Conservation (phyloP, 1,140 invertebrate species). For the Phortica variegata region DNA sequence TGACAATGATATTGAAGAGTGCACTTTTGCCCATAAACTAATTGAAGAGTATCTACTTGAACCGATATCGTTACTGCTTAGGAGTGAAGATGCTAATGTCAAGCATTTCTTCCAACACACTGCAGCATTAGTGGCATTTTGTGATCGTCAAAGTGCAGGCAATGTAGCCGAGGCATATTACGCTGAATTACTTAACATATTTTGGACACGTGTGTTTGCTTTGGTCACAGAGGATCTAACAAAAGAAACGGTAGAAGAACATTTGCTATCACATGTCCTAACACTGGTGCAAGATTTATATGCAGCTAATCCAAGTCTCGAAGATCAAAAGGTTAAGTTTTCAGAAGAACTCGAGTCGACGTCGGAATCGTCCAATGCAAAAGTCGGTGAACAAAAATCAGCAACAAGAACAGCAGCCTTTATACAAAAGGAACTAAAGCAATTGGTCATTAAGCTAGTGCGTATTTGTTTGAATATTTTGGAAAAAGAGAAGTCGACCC, state of each 20-base stretch:
- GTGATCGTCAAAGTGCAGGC: constrained; percentile 58
- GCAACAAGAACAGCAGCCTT: constrained; percentile 27
- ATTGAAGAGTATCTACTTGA: constrained; percentile 59
- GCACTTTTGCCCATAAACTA: constrained; percentile 24
- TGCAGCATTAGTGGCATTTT: constrained; percentile 60
- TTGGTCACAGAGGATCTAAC: constrained; percentile 54
- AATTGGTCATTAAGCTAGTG: constrained; percentile 59
- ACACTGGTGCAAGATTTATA: constrained; percentile 40
- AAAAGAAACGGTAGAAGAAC: constrained; percentile 26
- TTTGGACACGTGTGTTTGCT: constrained; percentile 60
- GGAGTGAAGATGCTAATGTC: constrained; percentile 45
- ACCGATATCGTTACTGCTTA: constrained; percentile 58
- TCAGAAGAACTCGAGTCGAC: constrained; percentile 1
- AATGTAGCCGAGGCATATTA: constrained; percentile 48
- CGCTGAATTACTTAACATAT: constrained; percentile 57
- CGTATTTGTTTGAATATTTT: constrained; percentile 59
- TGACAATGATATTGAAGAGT: constrained; percentile 5
- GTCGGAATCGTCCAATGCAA: constrained; percentile 19
- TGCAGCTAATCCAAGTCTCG: constrained; percentile 38
- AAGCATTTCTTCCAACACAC: constrained; percentile 60
- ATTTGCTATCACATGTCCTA: constrained; percentile 32
- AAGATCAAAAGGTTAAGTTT: constrained; percentile 43
- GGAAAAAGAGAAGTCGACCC: constrained; percentile 34
- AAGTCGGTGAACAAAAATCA: constrained; percentile 32
- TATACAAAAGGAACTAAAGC: constrained; percentile 57